phyloP scores from a whole-genome alignment of 2,797 vertebrate species.

The Trichosurus vulpecula region DNA sequence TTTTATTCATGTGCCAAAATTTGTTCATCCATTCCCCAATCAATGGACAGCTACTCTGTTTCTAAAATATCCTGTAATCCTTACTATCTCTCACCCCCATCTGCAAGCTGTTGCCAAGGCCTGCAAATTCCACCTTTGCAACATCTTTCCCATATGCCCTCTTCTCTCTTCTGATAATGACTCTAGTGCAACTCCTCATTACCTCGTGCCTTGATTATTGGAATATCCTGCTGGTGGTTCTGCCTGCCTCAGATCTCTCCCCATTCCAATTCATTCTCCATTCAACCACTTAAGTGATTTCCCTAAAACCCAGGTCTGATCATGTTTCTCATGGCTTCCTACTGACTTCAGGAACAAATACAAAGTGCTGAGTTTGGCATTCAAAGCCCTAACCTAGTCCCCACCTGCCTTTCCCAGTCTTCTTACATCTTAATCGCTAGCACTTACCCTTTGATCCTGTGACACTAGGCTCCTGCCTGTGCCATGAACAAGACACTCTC shows the following conservation, averaged over 20 bases:
- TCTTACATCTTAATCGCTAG: neutral
- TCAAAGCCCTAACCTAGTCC: neutral
- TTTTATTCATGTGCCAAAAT: neutral
- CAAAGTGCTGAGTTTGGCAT: neutral
- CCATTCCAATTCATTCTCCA: neutral
- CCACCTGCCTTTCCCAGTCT: neutral
- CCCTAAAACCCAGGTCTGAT: neutral
- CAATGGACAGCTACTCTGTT: neutral
- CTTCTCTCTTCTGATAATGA: neutral
- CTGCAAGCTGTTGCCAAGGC: neutral
- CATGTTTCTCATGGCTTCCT: neutral
- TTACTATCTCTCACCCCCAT: neutral
- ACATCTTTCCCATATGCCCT: neutral
- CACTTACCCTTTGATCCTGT: too few relatives aligned
- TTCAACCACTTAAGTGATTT: neutral
- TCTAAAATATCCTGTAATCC: neutral
- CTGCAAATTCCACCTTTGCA: neutral
- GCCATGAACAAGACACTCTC: neutral
- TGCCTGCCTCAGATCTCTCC: neutral
- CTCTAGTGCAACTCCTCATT: neutral
- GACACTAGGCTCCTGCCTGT: neutral
- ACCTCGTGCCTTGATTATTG: neutral
- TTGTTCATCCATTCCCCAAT: neutral
- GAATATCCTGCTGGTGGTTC: neutral
- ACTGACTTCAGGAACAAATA: neutral